Percentiles rank a stretch among this genome's conserved stretches.
Conservation (phyloP, 2,888 invertebrate species). For the Rhorus exstirpatorius region DNA sequence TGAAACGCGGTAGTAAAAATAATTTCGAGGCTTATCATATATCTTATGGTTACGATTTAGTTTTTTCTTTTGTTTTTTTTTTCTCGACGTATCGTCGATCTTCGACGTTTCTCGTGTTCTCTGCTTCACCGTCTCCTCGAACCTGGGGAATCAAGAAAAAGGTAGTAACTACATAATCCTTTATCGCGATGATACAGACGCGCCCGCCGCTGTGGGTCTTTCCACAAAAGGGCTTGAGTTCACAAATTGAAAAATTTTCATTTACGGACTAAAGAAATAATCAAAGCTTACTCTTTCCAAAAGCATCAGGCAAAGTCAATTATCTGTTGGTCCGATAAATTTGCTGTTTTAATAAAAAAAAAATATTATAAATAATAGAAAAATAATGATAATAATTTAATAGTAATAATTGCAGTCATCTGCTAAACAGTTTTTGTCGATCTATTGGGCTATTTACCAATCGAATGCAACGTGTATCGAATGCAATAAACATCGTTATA, state of each 20-base stretch:
- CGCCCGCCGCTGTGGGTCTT: constrained; percentile 8
- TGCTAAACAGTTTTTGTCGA: too few species aligned
- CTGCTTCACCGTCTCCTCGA: constrained; percentile 5
- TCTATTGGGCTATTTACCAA: too few species aligned
- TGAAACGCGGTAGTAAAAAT: background rate
- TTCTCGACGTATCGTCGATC: constrained; percentile 2
- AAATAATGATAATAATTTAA: too few species aligned
- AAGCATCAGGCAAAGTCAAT: too few species aligned
- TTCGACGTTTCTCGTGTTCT: background rate
- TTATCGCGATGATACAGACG: constrained; percentile 32
- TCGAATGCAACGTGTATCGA: too few species aligned
- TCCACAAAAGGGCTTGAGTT: constrained; percentile 34
- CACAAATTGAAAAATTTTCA: constrained; percentile 16
- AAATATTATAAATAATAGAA: too few species aligned
- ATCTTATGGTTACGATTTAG: too few species aligned
- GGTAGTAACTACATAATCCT: constrained; percentile 17
- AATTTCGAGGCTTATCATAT: background rate
- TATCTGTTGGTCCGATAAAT: too few species aligned
- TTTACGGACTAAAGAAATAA: background rate
- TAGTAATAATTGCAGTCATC: too few species aligned
- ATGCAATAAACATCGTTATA: too few species aligned
- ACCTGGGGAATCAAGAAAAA: constrained; percentile 5
- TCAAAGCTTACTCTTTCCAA: background rate
- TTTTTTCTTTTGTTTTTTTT: constrained; percentile 1
- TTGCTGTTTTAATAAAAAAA: too few species aligned